phyloP scores from a whole-genome alignment of 2,113 vertebrate genomes.

The Anseranas semipalmata region DNA sequence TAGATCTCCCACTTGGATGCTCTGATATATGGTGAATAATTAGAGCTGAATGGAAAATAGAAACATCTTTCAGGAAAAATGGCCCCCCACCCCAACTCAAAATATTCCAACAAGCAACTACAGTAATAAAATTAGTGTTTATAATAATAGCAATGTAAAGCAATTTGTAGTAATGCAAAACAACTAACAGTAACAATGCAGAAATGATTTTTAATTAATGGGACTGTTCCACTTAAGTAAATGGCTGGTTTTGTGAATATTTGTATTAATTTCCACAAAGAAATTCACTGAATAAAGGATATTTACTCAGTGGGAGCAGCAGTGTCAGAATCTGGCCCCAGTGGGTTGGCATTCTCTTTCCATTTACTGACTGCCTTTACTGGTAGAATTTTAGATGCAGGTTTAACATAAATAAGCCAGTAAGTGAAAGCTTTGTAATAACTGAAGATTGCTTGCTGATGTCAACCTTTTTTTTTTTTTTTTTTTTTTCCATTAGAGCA shows the following conservation, averaged over 20 bases:
- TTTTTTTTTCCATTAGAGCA: background rate
- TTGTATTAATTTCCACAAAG: background rate
- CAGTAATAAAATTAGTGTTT: background rate
- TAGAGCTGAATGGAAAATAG: conserved; percentile 23
- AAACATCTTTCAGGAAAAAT: background rate
- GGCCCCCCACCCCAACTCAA: background rate
- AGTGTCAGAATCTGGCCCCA: background rate
- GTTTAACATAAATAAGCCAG: background rate
- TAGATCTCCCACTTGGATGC: background rate
- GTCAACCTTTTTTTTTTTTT: background rate
- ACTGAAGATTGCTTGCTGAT: background rate
- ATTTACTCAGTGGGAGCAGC: background rate
- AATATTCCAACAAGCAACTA: background rate
- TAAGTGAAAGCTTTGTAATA: background rate
- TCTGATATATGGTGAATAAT: conserved; percentile 40
- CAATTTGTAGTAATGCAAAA: background rate
- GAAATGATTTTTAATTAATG: background rate
- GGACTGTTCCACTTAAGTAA: background rate
- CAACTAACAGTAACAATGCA: background rate
- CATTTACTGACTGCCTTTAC: background rate
- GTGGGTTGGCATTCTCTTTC: background rate
- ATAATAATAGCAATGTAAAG: background rate
- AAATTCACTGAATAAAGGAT: background rate
- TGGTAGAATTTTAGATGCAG: background rate
- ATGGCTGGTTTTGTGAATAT: background rate